Evolutionary conservation across 2,113 vertebrate genomes (phyloP).

Genomic region (Calonectris borealis): DNA sequence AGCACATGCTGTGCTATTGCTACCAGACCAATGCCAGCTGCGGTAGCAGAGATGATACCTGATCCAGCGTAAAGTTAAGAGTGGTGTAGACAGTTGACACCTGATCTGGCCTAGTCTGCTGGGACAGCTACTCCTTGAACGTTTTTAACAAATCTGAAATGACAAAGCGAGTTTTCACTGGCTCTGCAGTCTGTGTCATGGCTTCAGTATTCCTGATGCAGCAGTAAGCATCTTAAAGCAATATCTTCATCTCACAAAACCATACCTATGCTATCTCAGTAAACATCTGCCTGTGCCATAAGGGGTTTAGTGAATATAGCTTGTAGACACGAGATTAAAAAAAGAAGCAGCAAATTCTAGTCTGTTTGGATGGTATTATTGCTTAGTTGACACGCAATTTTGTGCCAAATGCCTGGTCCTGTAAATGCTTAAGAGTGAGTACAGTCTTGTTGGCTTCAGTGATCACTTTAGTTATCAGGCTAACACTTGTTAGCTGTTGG

Average conservation of each 20-base stretch:
- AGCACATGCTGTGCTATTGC: slow-evolving; percentile 20
- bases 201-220: neutral
- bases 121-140: slow-evolving; percentile 3
- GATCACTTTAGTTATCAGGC: neutral
- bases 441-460: neutral
- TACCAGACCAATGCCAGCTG: slow-evolving; percentile 36
- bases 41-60: neutral
- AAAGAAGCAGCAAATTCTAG: neutral
- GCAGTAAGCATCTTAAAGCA: neutral
- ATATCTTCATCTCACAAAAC: neutral
- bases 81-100: slow-evolving; percentile 29
- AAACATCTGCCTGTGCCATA: neutral
- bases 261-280: neutral
- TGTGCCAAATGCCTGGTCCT: neutral
- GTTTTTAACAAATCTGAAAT: slow-evolving; percentile 34
- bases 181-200: neutral
- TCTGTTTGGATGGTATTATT: slow-evolving; percentile 49
- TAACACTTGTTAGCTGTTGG: neutral
- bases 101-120: neutral
- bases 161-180: neutral
- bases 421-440: neutral
- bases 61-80: slow-evolving; percentile 25
- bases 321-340: neutral
- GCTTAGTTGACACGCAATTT: slow-evolving; percentile 11
- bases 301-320: neutral